A percentile compares a stretch with the other conserved stretches of the same genome.
phyloP scores from a whole-genome alignment of 2,113 vertebrate genomes.

The Bothrops jararaca region DNA sequence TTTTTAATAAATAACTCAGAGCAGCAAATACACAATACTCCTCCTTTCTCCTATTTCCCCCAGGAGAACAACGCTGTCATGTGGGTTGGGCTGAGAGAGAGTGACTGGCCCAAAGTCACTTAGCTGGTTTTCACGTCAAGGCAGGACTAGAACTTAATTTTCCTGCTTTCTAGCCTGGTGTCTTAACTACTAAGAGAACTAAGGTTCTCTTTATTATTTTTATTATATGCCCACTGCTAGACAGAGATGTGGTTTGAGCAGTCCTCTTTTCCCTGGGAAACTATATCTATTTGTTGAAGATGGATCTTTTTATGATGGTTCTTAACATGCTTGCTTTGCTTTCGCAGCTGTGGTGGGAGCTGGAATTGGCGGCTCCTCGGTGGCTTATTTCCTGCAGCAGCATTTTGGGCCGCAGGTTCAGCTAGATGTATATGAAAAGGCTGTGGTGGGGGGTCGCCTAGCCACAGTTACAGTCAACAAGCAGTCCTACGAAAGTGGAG shows the following conservation, averaged over 20 bases:
- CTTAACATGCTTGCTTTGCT: neutral
- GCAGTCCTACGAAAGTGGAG: constrained; percentile 90
- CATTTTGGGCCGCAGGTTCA: constrained; percentile 93
- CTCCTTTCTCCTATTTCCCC: neutral
- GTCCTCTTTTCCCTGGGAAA: neutral
- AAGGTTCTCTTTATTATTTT: neutral
- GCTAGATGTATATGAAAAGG: constrained; percentile 90
- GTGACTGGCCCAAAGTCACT: neutral
- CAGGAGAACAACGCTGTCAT: neutral
- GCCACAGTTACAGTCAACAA: constrained; percentile 92
- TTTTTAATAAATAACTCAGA: neutral
- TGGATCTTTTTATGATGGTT: neutral
- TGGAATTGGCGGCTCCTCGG: constrained; percentile 89
- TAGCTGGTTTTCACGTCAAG: neutral
- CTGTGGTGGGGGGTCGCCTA: constrained; percentile 83
- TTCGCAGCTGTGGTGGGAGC: constrained; percentile 87
- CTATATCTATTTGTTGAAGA: neutral
- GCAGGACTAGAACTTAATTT: neutral
- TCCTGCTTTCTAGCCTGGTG: neutral
- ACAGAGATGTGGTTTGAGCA: neutral
- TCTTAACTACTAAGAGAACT: neutral
- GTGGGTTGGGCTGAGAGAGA: neutral
- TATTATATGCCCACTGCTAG: neutral
- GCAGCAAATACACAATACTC: neutral
- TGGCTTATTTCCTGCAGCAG: constrained; percentile 89